Evolutionary conservation across 2,797 vertebrate genomes (phyloP), one percentile per base, ranked within the genome.

Genomic region (Propithecus deckenii): DNA sequence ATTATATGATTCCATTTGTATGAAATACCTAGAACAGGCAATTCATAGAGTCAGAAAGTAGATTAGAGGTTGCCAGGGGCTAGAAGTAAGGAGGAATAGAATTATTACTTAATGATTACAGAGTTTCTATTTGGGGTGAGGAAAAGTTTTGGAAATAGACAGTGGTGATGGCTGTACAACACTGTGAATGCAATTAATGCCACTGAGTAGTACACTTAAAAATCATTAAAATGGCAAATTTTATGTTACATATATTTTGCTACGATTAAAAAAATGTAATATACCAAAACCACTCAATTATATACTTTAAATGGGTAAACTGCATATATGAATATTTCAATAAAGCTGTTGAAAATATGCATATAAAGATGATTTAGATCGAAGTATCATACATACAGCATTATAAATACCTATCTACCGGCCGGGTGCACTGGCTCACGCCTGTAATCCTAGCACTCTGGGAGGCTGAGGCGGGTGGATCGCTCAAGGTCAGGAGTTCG

Each of bases 301-400:
- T 28, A 57, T 5, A 88, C 22, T 91, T 95, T 59, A 95, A 74
- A 50, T 67, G 57, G 23, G 57, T 11, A 65, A 65, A 65, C 4
- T 65, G 32, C 63, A 65, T 32, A n/a, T 32, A 30, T 65, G 61
- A 65, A n/a, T 43, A 61, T 35, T 61, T 88, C 38, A 78, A 72
- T 59, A 65, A 22, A 91, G 59, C 22, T 74, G 0, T 79, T 79
- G 80, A 94, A 98, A 96, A 98, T 91, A 94, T 96, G 86, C 57
- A 61, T 95, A 67, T 75, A 89, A 87, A 97, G 95, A 97, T 97
- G 90, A 98, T 97, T 97, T 96, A 84, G 84, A 97, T 97, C 90
- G 96, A 96, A 98, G 89, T 97, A 95, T 97, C 95, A 94, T 78
- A 88, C 92, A 72, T 95, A 91, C 41, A 92, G 72, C 8, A 18